Evolutionary conservation across 30 jellyfish, hydroid and myxozoan species (phyloP), one percentile per base, ranked within the genome.

Genomic region (Euphysa ruthae): DNA sequence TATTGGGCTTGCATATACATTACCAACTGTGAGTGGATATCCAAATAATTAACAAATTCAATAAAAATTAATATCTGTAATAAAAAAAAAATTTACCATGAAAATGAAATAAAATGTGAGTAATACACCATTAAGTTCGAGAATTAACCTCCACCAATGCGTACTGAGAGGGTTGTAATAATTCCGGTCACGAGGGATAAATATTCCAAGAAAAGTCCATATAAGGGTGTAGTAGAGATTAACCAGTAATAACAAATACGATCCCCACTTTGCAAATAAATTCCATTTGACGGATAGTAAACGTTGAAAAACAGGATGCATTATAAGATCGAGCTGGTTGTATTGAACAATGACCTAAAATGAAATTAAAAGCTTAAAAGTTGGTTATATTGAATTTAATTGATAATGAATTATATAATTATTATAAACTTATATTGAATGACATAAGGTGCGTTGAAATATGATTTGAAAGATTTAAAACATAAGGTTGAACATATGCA

Each of bases 221-320:
- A 81, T 70, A 8, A 89, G 70, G n/a, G 98, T 89, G 89, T 80
- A 89, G 50, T 73, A 69, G 49, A 89, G 35, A 50, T 89, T 89
- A 20, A 89, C 13, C 35, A 82, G 68, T 4, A 81, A 84, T 3
- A 70, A 32, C 6, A 70, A 75, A 35, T 54, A 51, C 34, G 93
- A 55, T n/a, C 95, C 94, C 78, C 78, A 74, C 51, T 80, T 80
- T 1, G 91, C 98, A 70, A 81, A 89, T 33, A 74, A 42, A 62
- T 70, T 57, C 98, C 98, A 89, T 57, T 89, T 89, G 57, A 89
- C 98, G 23, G 29, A 61, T 16, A 89, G 61, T 1, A 89, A 77
- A 23, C 91, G 85, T 73, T 89, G 98, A 65, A 89, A 81, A 32
- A 89, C 98, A 2, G 94, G 95, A 57, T 89, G 94, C 94, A 81